Conservation (phyloP, 2,113 vertebrate genomes). For the Desmodus rotundus region DNA sequence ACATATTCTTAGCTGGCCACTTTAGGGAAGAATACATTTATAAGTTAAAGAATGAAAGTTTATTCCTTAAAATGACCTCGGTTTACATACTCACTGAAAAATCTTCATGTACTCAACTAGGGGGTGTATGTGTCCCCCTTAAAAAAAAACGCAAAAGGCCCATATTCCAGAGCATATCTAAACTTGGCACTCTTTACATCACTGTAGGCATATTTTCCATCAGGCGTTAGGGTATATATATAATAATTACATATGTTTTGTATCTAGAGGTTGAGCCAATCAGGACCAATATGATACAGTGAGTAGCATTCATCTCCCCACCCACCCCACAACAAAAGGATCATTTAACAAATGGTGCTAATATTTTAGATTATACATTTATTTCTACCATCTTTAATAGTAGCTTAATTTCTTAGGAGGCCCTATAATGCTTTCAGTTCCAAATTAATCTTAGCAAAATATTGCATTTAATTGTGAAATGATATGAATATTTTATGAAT, state of each 20-base stretch:
- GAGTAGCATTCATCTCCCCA: background rate
- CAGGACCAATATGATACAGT: background rate
- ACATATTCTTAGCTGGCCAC: background rate
- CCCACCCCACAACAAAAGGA: background rate
- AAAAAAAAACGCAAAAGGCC: background rate
- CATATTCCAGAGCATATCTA: background rate
- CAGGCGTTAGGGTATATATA: background rate
- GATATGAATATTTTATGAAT: conserved; percentile 43
- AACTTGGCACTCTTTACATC: background rate
- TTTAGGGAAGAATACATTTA: background rate
- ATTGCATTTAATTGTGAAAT: conserved; percentile 13
- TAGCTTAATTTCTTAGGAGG: background rate
- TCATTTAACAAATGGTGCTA: background rate
- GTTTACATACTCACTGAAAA: background rate
- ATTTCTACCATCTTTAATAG: background rate
- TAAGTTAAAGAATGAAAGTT: background rate
- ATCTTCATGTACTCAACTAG: background rate
- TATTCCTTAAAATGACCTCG: background rate
- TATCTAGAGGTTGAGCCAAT: background rate
- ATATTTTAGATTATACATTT: background rate
- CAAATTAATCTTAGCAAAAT: conserved; percentile 42
- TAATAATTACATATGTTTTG: background rate
- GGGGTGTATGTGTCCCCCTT: background rate
- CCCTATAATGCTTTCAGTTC: background rate
- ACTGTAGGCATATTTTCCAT: background rate